These are phyloP conservation scores for Habropoda laboriosa DNA, from an alignment of 1,140 invertebrate species.

Conservation along the genomic window DNA sequence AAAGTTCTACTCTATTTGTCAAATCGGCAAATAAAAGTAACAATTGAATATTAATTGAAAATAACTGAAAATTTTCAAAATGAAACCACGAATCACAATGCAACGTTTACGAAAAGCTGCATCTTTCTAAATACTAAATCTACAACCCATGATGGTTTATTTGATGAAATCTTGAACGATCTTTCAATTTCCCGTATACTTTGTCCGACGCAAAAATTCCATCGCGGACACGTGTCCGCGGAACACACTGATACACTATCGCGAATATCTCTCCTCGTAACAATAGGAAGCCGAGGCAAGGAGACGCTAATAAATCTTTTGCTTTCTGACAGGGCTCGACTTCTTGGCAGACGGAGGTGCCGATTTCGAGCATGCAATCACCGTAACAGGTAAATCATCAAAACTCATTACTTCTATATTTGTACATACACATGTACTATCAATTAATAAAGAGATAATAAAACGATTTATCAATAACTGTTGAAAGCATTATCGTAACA, in stretches of 20 bases:
- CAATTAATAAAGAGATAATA: too few relatives aligned
- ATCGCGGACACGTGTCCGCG: not conserved
- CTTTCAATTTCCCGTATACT: not conserved
- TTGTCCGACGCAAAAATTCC: not conserved
- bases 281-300: not conserved
- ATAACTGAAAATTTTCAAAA: too few relatives aligned
- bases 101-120: too few relatives aligned
- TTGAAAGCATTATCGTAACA: not conserved
- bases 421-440: too few relatives aligned
- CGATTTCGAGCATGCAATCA: slow-evolving; percentile 87
- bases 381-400: slow-evolving; percentile 84
- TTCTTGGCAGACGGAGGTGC: slow-evolving; percentile 87
- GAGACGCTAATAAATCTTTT: slow-evolving; percentile 6
- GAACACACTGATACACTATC: not conserved
- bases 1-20: too few relatives aligned
- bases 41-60: too few relatives aligned
- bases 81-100: too few relatives aligned
- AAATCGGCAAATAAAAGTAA: too few relatives aligned
- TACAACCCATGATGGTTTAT: too few relatives aligned
- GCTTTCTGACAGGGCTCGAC: slow-evolving; percentile 83
- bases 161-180: not conserved
- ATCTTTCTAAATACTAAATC: too few relatives aligned
- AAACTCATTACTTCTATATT: not conserved
- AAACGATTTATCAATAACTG: not conserved
- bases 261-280: not conserved